Percentiles rank a stretch among this genome's conserved stretches.
Evolutionary conservation across 2,888 invertebrate genomes (phyloP).

Genomic region (Eupithecia abbreviata): DNA sequence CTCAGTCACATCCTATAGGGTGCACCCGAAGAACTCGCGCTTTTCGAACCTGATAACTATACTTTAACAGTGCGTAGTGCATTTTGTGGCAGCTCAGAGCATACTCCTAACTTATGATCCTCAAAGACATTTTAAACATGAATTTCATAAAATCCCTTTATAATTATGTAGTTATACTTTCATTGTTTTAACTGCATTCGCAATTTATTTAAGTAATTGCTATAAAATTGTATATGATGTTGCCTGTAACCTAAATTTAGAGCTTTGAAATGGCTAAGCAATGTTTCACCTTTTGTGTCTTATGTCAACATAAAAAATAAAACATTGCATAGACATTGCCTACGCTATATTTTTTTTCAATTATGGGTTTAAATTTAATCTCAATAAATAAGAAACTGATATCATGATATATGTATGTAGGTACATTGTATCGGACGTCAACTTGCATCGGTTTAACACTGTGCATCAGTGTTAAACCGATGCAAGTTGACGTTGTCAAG

Average conservation of each 20-base stretch:
- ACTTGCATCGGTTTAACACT: neutral
- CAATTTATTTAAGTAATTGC: neutral
- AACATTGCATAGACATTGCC: neutral
- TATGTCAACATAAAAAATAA: neutral
- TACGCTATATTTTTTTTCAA: neutral
- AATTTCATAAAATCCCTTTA: neutral
- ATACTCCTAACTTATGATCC: neutral
- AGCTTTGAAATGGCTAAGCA: neutral
- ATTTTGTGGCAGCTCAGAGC: neutral
- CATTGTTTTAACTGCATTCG: neutral
- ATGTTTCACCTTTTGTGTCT: neutral
- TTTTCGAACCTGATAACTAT: neutral
- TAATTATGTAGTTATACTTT: neutral
- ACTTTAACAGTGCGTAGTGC: neutral
- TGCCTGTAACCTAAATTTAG: neutral
- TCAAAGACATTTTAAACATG: neutral
- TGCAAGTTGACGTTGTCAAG: too few relatives aligned
- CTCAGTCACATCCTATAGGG: conserved; percentile 30
- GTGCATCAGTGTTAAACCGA: too few relatives aligned
- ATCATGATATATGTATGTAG: too few relatives aligned
- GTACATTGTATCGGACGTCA: neutral
- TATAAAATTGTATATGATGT: neutral
- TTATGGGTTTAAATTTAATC: neutral
- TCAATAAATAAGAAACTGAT: neutral
- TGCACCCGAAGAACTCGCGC: conserved; percentile 15